phyloP scores from a whole-genome alignment of 2,888 invertebrate species.

The Zygogramma bicolorata region DNA sequence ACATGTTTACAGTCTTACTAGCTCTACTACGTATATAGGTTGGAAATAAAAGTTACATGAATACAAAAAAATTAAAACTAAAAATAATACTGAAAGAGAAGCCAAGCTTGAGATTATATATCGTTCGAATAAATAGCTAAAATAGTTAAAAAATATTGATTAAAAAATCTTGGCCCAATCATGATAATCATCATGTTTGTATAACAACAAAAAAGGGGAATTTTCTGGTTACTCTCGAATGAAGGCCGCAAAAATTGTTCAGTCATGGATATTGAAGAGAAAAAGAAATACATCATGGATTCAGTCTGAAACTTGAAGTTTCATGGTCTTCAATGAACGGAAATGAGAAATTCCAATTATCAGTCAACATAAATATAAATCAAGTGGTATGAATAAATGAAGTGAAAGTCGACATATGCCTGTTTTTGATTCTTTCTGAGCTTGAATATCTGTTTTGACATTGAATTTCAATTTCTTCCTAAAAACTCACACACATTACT shows the following conservation, averaged over 20 bases:
- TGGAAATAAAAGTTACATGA: background rate
- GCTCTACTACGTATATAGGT: slow-evolving; percentile 3
- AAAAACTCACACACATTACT: background rate
- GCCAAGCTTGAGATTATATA: background rate
- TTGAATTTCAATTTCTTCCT: background rate
- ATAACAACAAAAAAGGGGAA: too few species aligned
- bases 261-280: too few species aligned
- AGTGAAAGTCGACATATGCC: background rate
- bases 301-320: too few species aligned
- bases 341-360: too few species aligned
- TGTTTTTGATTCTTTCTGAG: background rate
- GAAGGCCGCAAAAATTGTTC: too few species aligned
- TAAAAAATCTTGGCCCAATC: background rate
- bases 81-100: background rate
- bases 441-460: background rate
- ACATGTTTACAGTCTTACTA: background rate
- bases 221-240: too few species aligned
- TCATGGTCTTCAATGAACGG: too few species aligned
- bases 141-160: background rate
- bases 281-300: too few species aligned
- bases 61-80: background rate
- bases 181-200: too few species aligned
- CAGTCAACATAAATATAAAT: too few species aligned
- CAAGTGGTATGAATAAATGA: background rate
- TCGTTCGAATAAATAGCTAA: background rate